Conservation (phyloP, 2,113 vertebrate genomes). For the Rhinoderma darwinii region DNA sequence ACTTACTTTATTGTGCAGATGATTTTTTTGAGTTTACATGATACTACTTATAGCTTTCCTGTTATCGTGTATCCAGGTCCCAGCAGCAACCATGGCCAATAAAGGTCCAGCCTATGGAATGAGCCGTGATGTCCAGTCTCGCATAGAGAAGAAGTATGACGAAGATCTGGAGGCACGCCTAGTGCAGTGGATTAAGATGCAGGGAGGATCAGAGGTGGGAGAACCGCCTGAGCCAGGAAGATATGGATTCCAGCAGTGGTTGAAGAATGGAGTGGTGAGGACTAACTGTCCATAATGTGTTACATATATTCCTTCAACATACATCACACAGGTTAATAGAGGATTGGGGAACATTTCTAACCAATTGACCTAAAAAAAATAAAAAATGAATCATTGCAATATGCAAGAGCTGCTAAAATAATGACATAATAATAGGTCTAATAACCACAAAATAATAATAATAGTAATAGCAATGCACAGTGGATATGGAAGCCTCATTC, state of each 20-base stretch:
- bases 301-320: background rate
- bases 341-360: too few relatives aligned
- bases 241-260: constrained; percentile 93
- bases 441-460: too few relatives aligned
- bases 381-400: too few relatives aligned
- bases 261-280: constrained; percentile 95
- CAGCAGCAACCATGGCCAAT: constrained; percentile 89
- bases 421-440: too few relatives aligned
- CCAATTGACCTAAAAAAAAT: too few relatives aligned
- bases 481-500: too few relatives aligned
- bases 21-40: background rate
- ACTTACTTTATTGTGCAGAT: background rate
- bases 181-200: constrained; percentile 89
- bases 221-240: constrained; percentile 82
- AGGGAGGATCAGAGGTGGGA: constrained; percentile 81
- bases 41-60: background rate
- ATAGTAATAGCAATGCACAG: too few relatives aligned
- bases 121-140: constrained; percentile 93
- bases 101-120: constrained; percentile 93
- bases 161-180: constrained; percentile 89
- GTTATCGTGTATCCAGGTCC: constrained; percentile 60
- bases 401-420: too few relatives aligned
- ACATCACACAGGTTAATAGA: too few relatives aligned
- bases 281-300: background rate
- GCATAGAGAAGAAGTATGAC: constrained; percentile 97